These are phyloP conservation scores for Chrysaora quinquecirrha DNA, from an alignment of 30 jellyfish, hydroid and myxozoan species.

Conservation along the genomic window DNA sequence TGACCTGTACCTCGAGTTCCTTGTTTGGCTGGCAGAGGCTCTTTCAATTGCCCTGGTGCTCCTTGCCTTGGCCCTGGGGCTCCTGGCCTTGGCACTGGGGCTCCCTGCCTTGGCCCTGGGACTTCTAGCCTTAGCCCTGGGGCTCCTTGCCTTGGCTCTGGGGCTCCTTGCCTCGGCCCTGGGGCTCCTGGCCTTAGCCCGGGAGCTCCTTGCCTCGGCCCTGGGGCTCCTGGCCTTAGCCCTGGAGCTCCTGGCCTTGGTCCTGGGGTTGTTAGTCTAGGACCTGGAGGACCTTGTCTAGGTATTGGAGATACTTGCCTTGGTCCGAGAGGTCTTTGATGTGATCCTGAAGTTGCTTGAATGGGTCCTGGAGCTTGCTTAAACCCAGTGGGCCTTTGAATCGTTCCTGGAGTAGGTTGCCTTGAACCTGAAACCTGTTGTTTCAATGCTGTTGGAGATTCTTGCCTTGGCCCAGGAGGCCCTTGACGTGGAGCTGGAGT, in stretches of 20 bases:
- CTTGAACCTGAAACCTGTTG: not conserved
- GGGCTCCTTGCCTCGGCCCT: not conserved
- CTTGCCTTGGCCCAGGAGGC: not conserved
- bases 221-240: not conserved
- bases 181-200: not conserved
- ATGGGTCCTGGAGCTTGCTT: not conserved
- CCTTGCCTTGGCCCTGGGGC: not conserved
- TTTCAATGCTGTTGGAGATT: not conserved
- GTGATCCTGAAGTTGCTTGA: not conserved
- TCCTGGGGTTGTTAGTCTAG: not conserved
- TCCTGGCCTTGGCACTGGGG: not conserved
- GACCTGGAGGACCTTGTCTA: not conserved
- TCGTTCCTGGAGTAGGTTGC: not conserved
- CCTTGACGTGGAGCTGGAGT: not conserved
- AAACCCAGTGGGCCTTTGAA: not conserved
- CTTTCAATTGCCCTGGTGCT: not conserved
- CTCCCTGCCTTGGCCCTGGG: not conserved
- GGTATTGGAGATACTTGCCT: not conserved
- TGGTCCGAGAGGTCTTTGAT: not conserved
- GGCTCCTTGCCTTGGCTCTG: not conserved
- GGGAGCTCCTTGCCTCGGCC: not conserved
- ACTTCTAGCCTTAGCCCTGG: not conserved
- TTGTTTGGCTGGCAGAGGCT: too few species aligned
- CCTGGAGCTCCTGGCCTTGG: not conserved
- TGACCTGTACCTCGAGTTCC: not conserved